Percentiles rank a stretch among this genome's conserved stretches.
These are phyloP conservation scores for Thalassaphorura encarpata DNA, from an alignment of 1,140 invertebrate species.

Conservation along the genomic window DNA sequence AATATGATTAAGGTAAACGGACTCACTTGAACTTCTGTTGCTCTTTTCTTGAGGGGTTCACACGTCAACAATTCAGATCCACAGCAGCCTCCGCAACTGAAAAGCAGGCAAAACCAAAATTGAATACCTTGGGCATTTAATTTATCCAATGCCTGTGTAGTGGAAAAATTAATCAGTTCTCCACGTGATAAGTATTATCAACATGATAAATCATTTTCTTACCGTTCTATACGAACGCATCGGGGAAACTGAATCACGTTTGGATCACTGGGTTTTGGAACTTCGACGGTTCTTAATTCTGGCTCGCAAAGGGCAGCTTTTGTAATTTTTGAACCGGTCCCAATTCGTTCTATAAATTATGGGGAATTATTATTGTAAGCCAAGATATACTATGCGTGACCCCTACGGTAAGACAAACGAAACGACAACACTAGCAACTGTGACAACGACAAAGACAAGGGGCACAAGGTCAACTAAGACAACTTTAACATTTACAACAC, in stretches of 20 bases:
- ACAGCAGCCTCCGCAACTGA: constrained; percentile 24
- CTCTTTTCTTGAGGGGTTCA: constrained; percentile 4
- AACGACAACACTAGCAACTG: background rate
- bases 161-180: background rate
- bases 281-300: constrained; percentile 11
- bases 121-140: no score
- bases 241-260: constrained; percentile 1
- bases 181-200: no score
- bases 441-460: background rate
- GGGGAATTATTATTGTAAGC: background rate
- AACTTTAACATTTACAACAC: background rate
- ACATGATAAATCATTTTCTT: background rate
- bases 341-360: background rate
- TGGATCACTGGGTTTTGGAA: background rate
- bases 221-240: constrained; percentile 16
- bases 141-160: background rate
- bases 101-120: background rate
- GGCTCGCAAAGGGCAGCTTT: constrained; percentile 7
- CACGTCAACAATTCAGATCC: constrained; percentile 10
- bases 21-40: constrained; percentile 12
- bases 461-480: background rate
- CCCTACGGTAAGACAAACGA: background rate
- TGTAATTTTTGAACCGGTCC: background rate
- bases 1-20: background rate
- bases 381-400: background rate